Evolutionary conservation across 2,888 invertebrate genomes (phyloP).

Genomic region (Stenotaenia linearis): DNA sequence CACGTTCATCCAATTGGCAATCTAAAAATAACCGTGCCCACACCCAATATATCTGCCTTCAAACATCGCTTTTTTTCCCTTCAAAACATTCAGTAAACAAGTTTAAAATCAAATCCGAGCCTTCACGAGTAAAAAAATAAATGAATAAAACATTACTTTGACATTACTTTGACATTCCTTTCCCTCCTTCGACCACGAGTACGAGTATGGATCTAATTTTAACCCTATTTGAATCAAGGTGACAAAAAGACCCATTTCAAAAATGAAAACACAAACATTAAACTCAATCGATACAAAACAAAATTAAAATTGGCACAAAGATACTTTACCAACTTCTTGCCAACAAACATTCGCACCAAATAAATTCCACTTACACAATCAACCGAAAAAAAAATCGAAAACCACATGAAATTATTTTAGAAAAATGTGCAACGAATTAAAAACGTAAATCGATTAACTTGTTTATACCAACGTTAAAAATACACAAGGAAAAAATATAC

Average conservation of each 20-base stretch:
- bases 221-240: neutral
- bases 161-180: too few species aligned
- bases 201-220: neutral
- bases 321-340: neutral
- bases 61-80: neutral
- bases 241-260: neutral
- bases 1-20: neutral
- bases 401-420: too few species aligned
- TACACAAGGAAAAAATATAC: neutral
- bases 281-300: neutral
- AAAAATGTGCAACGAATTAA: too few species aligned
- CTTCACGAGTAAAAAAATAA: neutral
- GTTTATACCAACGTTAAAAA: neutral
- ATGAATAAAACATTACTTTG: too few species aligned
- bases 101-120: neutral
- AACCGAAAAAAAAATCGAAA: too few species aligned
- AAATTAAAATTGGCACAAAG: neutral
- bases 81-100: neutral
- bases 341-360: too few species aligned
- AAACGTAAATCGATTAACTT: too few species aligned
- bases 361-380: too few species aligned
- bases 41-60: neutral
- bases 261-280: neutral
- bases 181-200: neutral
- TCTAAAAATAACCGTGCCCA: neutral